Evolutionary conservation across 92 coral and sea anemone genomes (phyloP).

Genomic region (Umimayanthus chanpuru): DNA sequence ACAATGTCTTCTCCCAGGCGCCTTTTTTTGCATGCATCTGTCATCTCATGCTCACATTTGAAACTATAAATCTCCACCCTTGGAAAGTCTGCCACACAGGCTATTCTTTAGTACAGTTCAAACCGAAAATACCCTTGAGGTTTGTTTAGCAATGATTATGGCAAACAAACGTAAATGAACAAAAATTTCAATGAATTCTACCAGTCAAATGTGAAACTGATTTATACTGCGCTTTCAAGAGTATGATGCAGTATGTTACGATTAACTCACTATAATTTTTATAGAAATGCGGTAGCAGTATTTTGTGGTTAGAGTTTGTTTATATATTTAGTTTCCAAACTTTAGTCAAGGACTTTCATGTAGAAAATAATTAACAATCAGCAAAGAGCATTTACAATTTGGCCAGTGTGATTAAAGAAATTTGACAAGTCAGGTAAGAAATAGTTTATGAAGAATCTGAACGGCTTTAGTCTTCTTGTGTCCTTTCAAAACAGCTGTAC

Average conservation of each 20-base stretch:
- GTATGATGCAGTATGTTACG: no score
- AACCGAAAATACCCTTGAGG: neutral
- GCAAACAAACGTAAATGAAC: no score
- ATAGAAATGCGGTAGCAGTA: no score
- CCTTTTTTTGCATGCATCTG: no score
- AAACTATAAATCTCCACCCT: no score
- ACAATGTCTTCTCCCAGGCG: no score
- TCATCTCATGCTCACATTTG: no score
- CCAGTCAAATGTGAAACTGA: no score
- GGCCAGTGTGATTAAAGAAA: neutral
- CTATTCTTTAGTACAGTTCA: neutral
- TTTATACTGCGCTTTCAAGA: no score
- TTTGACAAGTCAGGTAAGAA: neutral
- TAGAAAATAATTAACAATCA: neutral
- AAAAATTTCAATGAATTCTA: no score
- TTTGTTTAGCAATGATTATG: neutral
- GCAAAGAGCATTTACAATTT: neutral
- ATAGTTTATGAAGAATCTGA: neutral
- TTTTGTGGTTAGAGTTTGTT: neutral
- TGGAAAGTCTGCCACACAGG: neutral
- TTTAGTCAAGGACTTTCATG: neutral
- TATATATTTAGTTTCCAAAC: neutral
- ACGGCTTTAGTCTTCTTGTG: neutral
- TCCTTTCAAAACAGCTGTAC: no score
- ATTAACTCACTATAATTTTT: no score